Conservation (phyloP, 2,797 vertebrate genomes). For the Poeciliopsis turneri region DNA sequence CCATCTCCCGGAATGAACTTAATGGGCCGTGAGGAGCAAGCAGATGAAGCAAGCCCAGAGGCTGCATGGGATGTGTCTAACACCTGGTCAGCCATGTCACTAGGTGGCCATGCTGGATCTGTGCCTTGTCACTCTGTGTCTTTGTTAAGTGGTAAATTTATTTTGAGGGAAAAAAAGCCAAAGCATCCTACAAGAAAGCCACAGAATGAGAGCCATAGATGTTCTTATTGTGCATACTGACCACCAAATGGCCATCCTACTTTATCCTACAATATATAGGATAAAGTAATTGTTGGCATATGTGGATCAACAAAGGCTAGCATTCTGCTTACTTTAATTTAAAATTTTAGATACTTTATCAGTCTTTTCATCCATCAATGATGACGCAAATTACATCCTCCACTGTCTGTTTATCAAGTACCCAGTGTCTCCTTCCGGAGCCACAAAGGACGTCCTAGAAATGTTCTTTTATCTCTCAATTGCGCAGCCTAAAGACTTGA, state of each 20-base stretch:
- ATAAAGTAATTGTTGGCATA: too few species aligned
- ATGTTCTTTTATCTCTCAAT: neutral
- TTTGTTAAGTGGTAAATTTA: slow-evolving; percentile 52
- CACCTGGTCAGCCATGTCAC: slow-evolving; percentile 74
- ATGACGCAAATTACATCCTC: slow-evolving; percentile 16
- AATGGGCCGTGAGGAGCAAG: slow-evolving; percentile 71
- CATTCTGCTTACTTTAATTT: neutral
- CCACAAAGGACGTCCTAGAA: slow-evolving; percentile 8
- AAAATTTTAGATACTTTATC: neutral
- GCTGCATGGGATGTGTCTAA: slow-evolving; percentile 63
- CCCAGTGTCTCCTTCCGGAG: neutral
- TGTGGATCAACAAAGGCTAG: neutral
- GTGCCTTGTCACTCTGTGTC: slow-evolving; percentile 50
- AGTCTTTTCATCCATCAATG: neutral
- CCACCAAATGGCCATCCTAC: neutral
- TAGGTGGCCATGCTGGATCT: slow-evolving; percentile 54
- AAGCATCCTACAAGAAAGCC: neutral
- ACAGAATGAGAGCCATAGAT: neutral
- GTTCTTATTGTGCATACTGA: neutral
- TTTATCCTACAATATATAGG: too few species aligned
- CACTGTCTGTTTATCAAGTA: slow-evolving; percentile 15
- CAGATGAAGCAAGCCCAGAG: slow-evolving; percentile 67
- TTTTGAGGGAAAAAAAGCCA: slow-evolving; percentile 4
- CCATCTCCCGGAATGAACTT: slow-evolving; percentile 62
- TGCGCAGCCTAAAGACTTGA: neutral